Evolutionary conservation across 2,113 vertebrate genomes (phyloP).

Genomic region (Hiodon alosoides): DNA sequence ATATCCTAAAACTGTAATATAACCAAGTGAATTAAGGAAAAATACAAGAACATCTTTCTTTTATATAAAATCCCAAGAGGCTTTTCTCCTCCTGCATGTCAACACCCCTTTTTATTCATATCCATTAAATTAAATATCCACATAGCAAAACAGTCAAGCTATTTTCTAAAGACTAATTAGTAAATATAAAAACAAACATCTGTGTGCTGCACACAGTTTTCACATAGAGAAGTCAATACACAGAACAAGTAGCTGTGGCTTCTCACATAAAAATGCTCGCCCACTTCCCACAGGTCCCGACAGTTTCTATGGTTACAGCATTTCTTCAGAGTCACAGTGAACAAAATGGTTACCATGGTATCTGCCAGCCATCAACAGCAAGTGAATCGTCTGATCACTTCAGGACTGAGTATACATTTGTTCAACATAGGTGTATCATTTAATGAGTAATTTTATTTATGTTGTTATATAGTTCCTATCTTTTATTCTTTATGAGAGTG

Average conservation of each 20-base stretch:
- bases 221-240: slow-evolving; percentile 16
- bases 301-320: slow-evolving; percentile 31
- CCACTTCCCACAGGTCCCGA: slow-evolving; percentile 28
- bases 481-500: no score
- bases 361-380: slow-evolving; percentile 23
- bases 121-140: neutral
- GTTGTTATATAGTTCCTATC: no score
- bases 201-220: neutral
- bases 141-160: neutral
- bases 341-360: slow-evolving; percentile 31
- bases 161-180: neutral
- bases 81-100: neutral
- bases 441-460: neutral
- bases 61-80: neutral
- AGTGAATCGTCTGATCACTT: slow-evolving; percentile 22
- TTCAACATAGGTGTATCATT: neutral
- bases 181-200: slow-evolving; percentile 11
- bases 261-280: slow-evolving; percentile 23
- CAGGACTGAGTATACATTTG: slow-evolving; percentile 9
- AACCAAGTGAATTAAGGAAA: neutral
- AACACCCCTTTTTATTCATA: neutral
- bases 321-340: slow-evolving; percentile 32
- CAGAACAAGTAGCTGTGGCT: slow-evolving; percentile 20
- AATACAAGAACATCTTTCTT: slow-evolving; percentile 1
- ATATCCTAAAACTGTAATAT: neutral